Evolutionary conservation across 1,140 invertebrate genomes (phyloP).

Genomic region (Macrosteles quadrilineatus): DNA sequence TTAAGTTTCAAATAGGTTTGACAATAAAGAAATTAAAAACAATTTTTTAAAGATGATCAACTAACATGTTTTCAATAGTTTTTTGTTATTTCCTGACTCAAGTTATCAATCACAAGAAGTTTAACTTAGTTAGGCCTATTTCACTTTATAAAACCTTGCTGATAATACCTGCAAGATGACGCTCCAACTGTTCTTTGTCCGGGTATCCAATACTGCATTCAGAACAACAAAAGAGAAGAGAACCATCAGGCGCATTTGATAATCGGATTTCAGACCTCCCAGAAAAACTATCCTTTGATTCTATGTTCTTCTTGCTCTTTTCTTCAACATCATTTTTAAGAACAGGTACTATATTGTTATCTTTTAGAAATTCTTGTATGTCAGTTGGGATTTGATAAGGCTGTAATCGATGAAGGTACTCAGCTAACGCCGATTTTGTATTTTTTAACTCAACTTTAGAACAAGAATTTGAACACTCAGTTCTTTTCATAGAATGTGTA

Average conservation of each 20-base stretch:
- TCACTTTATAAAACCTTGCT: no score
- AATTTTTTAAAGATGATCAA: no score
- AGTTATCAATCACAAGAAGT: no score
- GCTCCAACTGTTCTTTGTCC: constrained; percentile 68
- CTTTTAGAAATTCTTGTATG: constrained; percentile 72
- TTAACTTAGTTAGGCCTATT: no score
- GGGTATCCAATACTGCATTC: constrained; percentile 74
- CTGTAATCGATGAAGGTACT: constrained; percentile 74
- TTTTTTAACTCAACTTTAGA: constrained; percentile 21
- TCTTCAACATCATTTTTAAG: not conserved
- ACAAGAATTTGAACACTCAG: not conserved
- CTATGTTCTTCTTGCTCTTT: not conserved
- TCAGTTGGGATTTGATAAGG: constrained; percentile 71
- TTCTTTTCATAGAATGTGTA: not conserved
- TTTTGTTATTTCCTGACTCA: no score
- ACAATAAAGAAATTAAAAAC: no score
- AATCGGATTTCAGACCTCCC: constrained; percentile 68
- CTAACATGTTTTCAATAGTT: no score
- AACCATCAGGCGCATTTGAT: constrained; percentile 66
- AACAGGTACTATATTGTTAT: constrained; percentile 64
- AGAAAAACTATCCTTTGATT: constrained; percentile 63
- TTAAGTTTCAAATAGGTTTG: no score
- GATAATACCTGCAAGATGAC: constrained; percentile 66
- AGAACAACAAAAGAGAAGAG: constrained; percentile 69
- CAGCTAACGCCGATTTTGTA: constrained; percentile 62